Conservation (phyloP, 2,888 invertebrate species). For the Drosophila borealis region DNA sequence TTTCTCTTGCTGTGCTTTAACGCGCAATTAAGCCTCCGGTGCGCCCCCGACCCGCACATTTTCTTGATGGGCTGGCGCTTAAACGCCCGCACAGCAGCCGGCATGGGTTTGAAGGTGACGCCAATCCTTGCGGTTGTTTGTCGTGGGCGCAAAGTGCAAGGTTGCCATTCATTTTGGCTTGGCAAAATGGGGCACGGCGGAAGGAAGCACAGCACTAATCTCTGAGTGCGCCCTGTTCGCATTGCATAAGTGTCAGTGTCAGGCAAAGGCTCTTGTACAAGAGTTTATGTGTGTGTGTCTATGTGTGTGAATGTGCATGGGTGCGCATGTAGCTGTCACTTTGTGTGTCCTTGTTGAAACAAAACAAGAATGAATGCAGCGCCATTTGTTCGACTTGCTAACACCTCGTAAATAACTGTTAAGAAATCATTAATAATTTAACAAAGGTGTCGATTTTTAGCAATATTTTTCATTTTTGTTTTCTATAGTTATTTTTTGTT, state of each 20-base stretch:
- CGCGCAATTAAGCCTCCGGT: conserved; percentile 53
- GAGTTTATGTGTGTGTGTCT: conserved; percentile 17
- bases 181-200: conserved; percentile 53
- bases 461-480: no score
- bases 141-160: conserved; percentile 74
- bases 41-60: conserved; percentile 14
- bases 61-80: not conserved
- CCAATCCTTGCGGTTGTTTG: conserved; percentile 68
- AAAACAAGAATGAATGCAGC: conserved; percentile 37
- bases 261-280: conserved; percentile 36
- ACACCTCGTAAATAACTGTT: conserved; percentile 8
- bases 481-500: no score
- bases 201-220: conserved; percentile 75
- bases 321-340: conserved; percentile 46
- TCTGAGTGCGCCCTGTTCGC: conserved; percentile 67
- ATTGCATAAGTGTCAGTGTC: conserved; percentile 76
- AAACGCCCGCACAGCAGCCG: not conserved
- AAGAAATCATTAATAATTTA: no score
- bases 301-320: conserved; percentile 23
- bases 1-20: conserved; percentile 25
- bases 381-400: not conserved
- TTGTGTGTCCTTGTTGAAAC: conserved; percentile 67
- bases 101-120: conserved; percentile 1
- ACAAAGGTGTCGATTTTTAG: no score
- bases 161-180: conserved; percentile 72